These are phyloP conservation scores for Megaceryle maxima DNA, from an alignment of 2,113 vertebrate species.

Conservation along the genomic window DNA sequence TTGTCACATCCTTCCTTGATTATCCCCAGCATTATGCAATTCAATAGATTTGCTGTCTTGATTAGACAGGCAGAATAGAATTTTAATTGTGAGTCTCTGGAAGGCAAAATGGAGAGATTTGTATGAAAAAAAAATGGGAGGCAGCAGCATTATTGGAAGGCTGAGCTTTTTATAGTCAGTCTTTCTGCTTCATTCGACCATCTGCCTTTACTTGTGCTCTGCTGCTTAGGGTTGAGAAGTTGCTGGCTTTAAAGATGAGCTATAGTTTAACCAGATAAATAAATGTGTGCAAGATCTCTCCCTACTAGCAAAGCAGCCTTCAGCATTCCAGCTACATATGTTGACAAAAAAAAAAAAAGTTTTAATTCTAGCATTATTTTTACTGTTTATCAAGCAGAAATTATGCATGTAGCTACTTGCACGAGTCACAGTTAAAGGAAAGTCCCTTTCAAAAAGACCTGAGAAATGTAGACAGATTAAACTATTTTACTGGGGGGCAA, in stretches of 20 bases:
- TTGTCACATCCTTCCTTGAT: slow-evolving; percentile 68
- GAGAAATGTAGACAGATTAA: background rate
- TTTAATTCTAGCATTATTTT: slow-evolving; percentile 59
- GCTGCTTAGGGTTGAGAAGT: slow-evolving; percentile 57
- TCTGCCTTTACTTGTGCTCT: slow-evolving; percentile 63
- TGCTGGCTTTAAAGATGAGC: slow-evolving; percentile 58
- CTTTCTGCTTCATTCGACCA: slow-evolving; percentile 46
- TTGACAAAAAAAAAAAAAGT: slow-evolving; percentile 37
- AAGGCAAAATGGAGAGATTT: slow-evolving; percentile 58
- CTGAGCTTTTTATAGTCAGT: slow-evolving; percentile 60
- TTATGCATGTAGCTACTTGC: background rate
- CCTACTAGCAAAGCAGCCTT: slow-evolving; percentile 1
- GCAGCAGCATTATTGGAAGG: slow-evolving; percentile 36
- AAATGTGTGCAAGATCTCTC: slow-evolving; percentile 43
- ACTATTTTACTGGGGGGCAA: slow-evolving; percentile 22
- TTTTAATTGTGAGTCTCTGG: slow-evolving; percentile 66
- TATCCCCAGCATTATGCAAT: slow-evolving; percentile 65
- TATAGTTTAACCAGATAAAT: slow-evolving; percentile 58
- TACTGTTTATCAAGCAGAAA: slow-evolving; percentile 54
- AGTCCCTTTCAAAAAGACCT: slow-evolving; percentile 3
- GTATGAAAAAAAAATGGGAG: slow-evolving; percentile 8
- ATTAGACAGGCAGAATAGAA: slow-evolving; percentile 69
- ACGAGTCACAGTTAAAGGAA: slow-evolving; percentile 11
- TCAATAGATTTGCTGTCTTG: slow-evolving; percentile 70
- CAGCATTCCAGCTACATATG: slow-evolving; percentile 34